Percentiles rank a stretch among this genome's conserved stretches.
Conservation (phyloP, 2,888 invertebrate species). For the Drosophila paramelanica region DNA sequence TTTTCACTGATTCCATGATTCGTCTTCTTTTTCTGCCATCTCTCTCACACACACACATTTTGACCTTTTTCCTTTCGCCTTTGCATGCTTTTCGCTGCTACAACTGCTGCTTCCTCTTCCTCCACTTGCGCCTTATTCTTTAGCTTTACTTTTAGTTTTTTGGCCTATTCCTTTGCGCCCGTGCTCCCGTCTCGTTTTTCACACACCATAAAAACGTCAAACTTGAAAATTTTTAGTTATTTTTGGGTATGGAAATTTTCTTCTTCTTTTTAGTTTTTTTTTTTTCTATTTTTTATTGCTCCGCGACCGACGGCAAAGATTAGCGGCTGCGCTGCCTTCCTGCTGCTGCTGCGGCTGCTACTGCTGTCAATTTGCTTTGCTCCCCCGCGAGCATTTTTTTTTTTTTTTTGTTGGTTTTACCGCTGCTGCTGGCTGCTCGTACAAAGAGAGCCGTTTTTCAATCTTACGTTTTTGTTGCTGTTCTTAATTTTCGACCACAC, state of each 20-base stretch:
- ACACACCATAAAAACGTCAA: constrained; percentile 66
- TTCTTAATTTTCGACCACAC: constrained; percentile 66
- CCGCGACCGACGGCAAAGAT: constrained; percentile 62
- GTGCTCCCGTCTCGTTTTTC: constrained; percentile 52
- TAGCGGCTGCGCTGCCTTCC: constrained; percentile 71
- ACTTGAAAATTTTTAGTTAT: constrained; percentile 69
- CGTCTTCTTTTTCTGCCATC: constrained; percentile 15
- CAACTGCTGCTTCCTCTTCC: constrained; percentile 42
- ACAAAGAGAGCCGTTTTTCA: constrained; percentile 61
- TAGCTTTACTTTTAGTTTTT: constrained; percentile 66
- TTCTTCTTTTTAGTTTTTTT: constrained; percentile 29
- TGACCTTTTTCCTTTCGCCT: constrained; percentile 63
- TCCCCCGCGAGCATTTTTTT: constrained; percentile 55
- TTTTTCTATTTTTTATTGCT: constrained; percentile 43
- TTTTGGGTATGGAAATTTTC: constrained; percentile 73
- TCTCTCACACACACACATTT: constrained; percentile 50
- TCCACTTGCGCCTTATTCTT: constrained; percentile 58
- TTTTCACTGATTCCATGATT: constrained; percentile 66
- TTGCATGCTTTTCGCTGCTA: constrained; percentile 58
- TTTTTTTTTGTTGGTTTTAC: constrained; percentile 46
- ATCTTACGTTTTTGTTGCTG: constrained; percentile 66
- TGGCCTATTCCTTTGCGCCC: constrained; percentile 59
- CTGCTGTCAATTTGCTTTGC: constrained; percentile 58
- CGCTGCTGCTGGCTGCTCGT: constrained; percentile 51
- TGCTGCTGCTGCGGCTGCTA: constrained; percentile 43